Base-by-base conservation (phyloP, 2,888 invertebrate species). In the Hemistola chrysoprasaria region DNA sequence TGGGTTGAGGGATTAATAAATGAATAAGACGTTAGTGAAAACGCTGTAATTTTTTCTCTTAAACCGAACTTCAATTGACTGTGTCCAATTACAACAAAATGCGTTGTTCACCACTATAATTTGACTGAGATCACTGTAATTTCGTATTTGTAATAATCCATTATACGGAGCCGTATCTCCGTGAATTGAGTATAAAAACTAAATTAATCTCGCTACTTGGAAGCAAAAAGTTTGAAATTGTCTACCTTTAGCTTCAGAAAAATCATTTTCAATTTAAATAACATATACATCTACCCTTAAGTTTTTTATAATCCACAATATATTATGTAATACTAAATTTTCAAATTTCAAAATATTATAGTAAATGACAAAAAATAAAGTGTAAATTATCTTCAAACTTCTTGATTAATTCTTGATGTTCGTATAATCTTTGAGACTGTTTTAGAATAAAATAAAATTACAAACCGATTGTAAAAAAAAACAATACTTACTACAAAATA, bases 51-150 rank as follows among this genome's bases (percentile, higher is more conserved):
- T 40, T 39, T 39, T 34, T 63, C 30, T 40, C 65, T 72, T 69
- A 51, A 27, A 38, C 64, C 63, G 47, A 34, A 40, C 47, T 49
- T 55, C 46, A 66, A 72, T 56, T 64, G 62, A 57, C 68, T 61
- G 62, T 53, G 62, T 62, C 74, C 79, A 82, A 83, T 80, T 82
- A 80, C 72, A 76, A n/a, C 55, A 59, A 72, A 76, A 72, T 64
- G 68, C 70, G 67, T 65, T 65, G 69, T 73, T 62, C 70, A 62
- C 59, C 51, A 62, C 61, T 62, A 59, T 78, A 81, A 80, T 80
- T 81, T 71, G 75, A 62, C 58, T 65, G 63, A 73, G 77, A 80
- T 81, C 75, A 77, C 73, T 56, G 71, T 79, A 74, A 81, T 83
- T 80, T 80, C 40, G 65, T 71, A 64, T 77, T 68, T 68, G 71